phyloP scores from a whole-genome alignment of 2,797 vertebrate genomes.

The Stomatorhinus walkeri region DNA sequence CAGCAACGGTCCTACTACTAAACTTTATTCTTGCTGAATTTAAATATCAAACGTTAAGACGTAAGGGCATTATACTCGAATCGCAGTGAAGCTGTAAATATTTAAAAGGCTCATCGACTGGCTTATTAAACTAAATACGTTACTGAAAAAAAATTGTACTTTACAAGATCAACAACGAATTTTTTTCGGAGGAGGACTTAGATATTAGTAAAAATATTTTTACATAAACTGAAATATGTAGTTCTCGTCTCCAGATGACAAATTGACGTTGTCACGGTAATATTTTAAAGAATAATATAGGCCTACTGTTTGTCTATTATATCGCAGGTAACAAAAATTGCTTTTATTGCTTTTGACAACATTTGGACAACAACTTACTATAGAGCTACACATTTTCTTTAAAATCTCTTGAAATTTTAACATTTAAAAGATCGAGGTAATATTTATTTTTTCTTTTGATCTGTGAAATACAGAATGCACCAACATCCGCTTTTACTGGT shows the following conservation, averaged over 20 bases:
- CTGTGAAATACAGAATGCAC: slow-evolving; percentile 52
- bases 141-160: background rate
- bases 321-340: slow-evolving; percentile 67
- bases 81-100: background rate
- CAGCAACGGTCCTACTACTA: background rate
- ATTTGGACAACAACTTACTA: slow-evolving; percentile 55
- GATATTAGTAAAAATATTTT: background rate
- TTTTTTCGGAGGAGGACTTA: background rate
- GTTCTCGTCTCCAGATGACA: background rate
- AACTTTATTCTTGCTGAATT: background rate
- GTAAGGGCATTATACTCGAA: background rate
- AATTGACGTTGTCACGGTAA: background rate
- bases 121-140: background rate
- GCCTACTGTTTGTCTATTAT: slow-evolving; percentile 43
- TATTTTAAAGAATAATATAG: slow-evolving; percentile 56
- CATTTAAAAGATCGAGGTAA: slow-evolving; percentile 55
- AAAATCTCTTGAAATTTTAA: slow-evolving; percentile 70
- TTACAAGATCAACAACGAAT: background rate
- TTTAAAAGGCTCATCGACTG: background rate
- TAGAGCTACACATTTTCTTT: slow-evolving; percentile 64
- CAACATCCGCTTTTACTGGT: slow-evolving; percentile 41
- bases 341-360: slow-evolving; percentile 68
- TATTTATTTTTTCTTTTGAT: slow-evolving; percentile 59
- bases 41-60: background rate
- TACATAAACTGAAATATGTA: background rate